Evolutionary conservation across 2,888 invertebrate species (phyloP).

Genomic region (Antheraea yamamai): DNA sequence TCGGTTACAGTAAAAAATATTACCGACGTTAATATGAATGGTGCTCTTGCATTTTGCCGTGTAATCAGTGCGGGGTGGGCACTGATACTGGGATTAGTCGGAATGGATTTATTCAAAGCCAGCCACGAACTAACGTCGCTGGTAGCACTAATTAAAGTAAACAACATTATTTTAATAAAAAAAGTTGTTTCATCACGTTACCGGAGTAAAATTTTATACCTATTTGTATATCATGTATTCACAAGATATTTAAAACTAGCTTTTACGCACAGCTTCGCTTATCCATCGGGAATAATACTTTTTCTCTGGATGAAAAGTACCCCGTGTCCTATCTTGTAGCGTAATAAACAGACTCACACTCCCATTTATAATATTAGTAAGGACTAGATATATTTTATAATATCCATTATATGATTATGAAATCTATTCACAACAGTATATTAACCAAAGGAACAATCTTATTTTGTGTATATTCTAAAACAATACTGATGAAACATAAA

Average conservation of each 20-base stretch:
- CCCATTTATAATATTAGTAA: too few species aligned
- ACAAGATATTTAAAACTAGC: not conserved
- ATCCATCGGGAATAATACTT: too few species aligned
- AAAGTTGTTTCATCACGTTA: not conserved
- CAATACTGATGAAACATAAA: not conserved
- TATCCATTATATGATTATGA: too few species aligned
- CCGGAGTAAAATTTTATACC: constrained; percentile 5
- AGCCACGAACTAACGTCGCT: constrained; percentile 28
- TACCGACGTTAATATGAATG: constrained; percentile 27
- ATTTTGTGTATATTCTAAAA: too few species aligned
- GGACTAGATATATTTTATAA: too few species aligned
- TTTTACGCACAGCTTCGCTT: too few species aligned
- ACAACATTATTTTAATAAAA: constrained; percentile 49
- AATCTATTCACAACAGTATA: too few species aligned
- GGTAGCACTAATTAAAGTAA: constrained; percentile 25
- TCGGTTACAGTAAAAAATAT: constrained; percentile 29
- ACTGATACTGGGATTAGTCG: constrained; percentile 52
- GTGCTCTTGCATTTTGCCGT: constrained; percentile 33
- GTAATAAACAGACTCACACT: too few species aligned
- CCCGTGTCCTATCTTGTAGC: too few species aligned
- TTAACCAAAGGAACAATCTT: too few species aligned
- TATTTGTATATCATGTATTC: not conserved
- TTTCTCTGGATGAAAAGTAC: too few species aligned
- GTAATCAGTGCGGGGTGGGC: constrained; percentile 48
- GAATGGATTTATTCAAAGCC: constrained; percentile 43